Evolutionary conservation across 2,113 vertebrate species (phyloP).

Genomic region (Calonectris borealis): DNA sequence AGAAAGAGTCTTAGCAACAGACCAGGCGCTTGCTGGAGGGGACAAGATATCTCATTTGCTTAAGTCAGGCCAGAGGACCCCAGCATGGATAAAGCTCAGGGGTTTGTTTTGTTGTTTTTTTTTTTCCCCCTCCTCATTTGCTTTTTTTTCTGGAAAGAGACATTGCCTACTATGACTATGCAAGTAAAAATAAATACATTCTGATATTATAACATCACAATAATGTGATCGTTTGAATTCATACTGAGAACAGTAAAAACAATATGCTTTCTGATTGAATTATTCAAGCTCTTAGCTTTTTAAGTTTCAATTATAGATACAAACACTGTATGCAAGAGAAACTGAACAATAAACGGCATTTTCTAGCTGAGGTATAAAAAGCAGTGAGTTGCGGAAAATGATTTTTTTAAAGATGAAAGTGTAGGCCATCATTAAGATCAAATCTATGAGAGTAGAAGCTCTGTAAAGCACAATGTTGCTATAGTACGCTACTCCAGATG

Average conservation of each 20-base stretch:
- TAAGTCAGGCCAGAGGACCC: slow-evolving; percentile 29
- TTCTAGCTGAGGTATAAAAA: slow-evolving; percentile 58
- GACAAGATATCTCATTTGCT: slow-evolving; percentile 53
- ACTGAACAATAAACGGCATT: slow-evolving; percentile 49
- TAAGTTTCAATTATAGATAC: slow-evolving; percentile 70
- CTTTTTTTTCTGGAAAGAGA: background rate
- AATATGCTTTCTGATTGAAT: slow-evolving; percentile 70
- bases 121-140: background rate
- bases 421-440: slow-evolving; percentile 53
- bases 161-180: background rate
- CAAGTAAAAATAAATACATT: slow-evolving; percentile 64
- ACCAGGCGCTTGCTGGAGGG: slow-evolving; percentile 16
- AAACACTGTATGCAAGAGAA: slow-evolving; percentile 38
- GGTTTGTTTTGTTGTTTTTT: no score
- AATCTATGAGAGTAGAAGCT: slow-evolving; percentile 29
- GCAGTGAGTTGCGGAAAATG: slow-evolving; percentile 41
- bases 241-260: slow-evolving; percentile 63
- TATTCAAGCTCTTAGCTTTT: slow-evolving; percentile 68
- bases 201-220: slow-evolving; percentile 58
- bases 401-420: slow-evolving; percentile 56
- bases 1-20: background rate
- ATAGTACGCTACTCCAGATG: slow-evolving; percentile 35
- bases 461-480: slow-evolving; percentile 11
- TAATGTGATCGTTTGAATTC: slow-evolving; percentile 69
- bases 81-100: background rate